These are phyloP conservation scores for Pomacea maculata DNA, from an alignment of 1,140 invertebrate species.

Conservation along the genomic window DNA sequence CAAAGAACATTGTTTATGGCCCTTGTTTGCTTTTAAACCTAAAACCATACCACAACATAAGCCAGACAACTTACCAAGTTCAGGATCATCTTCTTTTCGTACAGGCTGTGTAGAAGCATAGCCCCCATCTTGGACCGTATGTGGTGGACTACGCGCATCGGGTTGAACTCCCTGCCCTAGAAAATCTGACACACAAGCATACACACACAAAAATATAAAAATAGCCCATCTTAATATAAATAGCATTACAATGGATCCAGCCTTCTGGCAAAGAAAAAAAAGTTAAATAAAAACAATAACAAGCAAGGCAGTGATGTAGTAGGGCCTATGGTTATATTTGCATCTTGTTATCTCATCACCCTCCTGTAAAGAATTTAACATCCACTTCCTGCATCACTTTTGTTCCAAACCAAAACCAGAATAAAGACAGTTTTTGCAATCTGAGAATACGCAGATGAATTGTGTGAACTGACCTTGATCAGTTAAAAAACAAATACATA, in stretches of 20 bases:
- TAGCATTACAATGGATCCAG: background rate
- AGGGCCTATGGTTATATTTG: too few species aligned
- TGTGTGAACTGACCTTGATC: too few species aligned
- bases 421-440: too few species aligned
- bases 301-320: background rate
- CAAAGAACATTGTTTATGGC: too few species aligned
- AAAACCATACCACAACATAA: background rate
- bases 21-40: background rate
- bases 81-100: slow-evolving; percentile 25
- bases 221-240: background rate
- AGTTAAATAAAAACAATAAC: background rate
- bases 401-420: too few species aligned
- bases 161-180: slow-evolving; percentile 3
- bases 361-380: too few species aligned
- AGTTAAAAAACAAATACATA: background rate
- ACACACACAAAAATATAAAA: background rate
- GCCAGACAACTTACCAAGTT: slow-evolving; percentile 26
- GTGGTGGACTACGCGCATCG: slow-evolving; percentile 5
- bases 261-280: background rate
- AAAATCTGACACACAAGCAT: slow-evolving; percentile 24
- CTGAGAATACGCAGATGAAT: too few species aligned
- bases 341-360: too few species aligned
- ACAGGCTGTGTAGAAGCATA: slow-evolving; percentile 25
- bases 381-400: too few species aligned
- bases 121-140: background rate